These are phyloP conservation scores for Enteromius viviparus DNA, from an alignment of 2,797 vertebrate genomes.

Conservation along the genomic window DNA sequence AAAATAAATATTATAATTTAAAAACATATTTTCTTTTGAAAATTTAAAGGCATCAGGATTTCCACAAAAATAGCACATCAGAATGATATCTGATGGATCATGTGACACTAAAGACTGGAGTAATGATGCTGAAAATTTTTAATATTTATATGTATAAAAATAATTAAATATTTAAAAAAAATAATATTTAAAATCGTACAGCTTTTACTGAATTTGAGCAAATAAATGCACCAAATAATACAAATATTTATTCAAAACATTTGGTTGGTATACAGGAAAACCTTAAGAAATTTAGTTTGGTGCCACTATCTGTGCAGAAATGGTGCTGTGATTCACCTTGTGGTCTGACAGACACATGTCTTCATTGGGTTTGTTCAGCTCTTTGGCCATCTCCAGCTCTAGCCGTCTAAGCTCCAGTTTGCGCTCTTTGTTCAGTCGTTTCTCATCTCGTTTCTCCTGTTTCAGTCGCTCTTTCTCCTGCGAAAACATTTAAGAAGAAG, in stretches of 20 bases:
- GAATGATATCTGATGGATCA: neutral
- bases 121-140: no score
- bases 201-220: neutral
- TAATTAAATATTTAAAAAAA: no score
- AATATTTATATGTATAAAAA: no score
- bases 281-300: rapidly evolving
- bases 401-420: conserved; percentile 89
- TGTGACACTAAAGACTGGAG: neutral
- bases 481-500: conserved; percentile 40
- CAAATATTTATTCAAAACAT: neutral
- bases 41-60: no score
- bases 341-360: conserved; percentile 96
- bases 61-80: neutral
- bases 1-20: no score
- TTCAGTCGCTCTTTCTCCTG: conserved; percentile 93
- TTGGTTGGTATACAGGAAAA: neutral
- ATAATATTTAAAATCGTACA: neutral
- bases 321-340: conserved; percentile 77
- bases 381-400: conserved; percentile 93
- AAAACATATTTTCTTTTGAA: no score
- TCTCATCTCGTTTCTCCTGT: conserved; percentile 93
- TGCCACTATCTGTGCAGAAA: neutral
- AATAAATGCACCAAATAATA: neutral
- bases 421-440: conserved; percentile 92
- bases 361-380: conserved; percentile 95